These are phyloP conservation scores for Diplazon laetatorius DNA, from an alignment of 2,888 invertebrate genomes.

Conservation along the genomic window DNA sequence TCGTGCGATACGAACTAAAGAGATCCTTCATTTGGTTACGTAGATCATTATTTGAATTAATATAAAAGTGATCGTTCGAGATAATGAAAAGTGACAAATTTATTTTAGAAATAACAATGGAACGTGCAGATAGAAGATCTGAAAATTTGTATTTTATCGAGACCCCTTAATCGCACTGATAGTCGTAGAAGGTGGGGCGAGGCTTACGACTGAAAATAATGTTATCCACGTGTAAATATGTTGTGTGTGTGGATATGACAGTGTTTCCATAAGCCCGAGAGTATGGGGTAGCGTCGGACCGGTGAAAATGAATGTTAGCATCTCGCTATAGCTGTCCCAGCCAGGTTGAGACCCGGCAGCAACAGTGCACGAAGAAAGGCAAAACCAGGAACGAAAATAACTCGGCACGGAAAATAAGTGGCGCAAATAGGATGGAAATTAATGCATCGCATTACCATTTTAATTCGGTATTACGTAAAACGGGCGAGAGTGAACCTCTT, in stretches of 20 bases:
- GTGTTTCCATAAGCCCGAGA: constrained; percentile 4
- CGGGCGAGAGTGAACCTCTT: constrained; percentile 43
- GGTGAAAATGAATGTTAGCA: constrained; percentile 20
- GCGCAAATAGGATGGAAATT: constrained; percentile 72
- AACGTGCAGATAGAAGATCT: no score
- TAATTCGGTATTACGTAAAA: constrained; percentile 71
- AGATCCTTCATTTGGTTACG: no score
- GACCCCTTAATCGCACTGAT: neutral
- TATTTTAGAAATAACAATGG: no score
- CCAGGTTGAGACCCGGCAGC: neutral
- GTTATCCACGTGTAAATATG: constrained; percentile 9
- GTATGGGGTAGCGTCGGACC: neutral
- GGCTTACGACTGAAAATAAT: neutral
- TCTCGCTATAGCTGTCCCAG: neutral
- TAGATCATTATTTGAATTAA: no score
- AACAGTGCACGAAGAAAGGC: constrained; percentile 7
- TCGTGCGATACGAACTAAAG: no score
- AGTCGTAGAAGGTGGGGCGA: neutral
- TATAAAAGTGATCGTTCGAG: no score
- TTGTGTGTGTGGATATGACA: neutral
- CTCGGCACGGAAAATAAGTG: constrained; percentile 57
- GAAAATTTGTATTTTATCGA: neutral
- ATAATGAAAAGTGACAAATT: no score
- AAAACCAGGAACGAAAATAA: constrained; percentile 52
- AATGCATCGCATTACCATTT: constrained; percentile 75